A percentile compares a stretch with the other conserved stretches of the same genome.
Conservation (phyloP, 1,140 invertebrate genomes). For the Cotesia vestalis region DNA sequence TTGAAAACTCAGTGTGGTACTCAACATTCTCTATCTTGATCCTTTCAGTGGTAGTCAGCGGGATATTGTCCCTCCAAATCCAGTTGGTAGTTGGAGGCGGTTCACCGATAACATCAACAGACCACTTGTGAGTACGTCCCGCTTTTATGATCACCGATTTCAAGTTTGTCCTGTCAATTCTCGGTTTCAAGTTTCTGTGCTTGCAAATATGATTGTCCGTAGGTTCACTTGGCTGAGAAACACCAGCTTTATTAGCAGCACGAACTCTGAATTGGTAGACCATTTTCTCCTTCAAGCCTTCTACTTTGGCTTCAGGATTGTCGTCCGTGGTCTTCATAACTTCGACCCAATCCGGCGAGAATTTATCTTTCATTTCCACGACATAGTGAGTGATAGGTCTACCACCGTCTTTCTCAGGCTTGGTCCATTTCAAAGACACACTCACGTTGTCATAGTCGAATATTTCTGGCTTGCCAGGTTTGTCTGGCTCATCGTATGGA, state of each 20-base stretch:
- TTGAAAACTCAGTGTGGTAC: conserved; percentile 89
- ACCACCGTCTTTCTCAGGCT: conserved; percentile 90
- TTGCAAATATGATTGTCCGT: conserved; percentile 93
- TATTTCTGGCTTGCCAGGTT: conserved; percentile 90
- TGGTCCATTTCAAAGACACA: conserved; percentile 89
- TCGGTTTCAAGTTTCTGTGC: conserved; percentile 89
- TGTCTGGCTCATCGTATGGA: conserved; percentile 91
- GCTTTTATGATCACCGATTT: conserved; percentile 87
- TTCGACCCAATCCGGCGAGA: conserved; percentile 87
- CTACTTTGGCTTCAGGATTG: conserved; percentile 82
- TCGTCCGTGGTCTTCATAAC: conserved; percentile 82
- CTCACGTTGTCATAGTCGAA: conserved; percentile 93
- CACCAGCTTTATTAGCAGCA: conserved; percentile 92
- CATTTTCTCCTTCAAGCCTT: conserved; percentile 91
- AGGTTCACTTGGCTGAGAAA: conserved; percentile 86
- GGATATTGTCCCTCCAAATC: conserved; percentile 86
- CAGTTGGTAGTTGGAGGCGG: conserved; percentile 86
- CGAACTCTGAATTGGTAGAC: conserved; percentile 92
- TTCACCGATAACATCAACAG: conserved; percentile 90
- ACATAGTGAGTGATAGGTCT: conserved; percentile 94
- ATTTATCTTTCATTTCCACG: conserved; percentile 97
- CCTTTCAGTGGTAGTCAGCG: conserved; percentile 81
- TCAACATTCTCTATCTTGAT: conserved; percentile 90
- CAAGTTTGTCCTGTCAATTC: conserved; percentile 91
- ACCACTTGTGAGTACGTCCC: conserved; percentile 90